Evolutionary conservation across 2,888 invertebrate species (phyloP).

Genomic region (Himalopsyche japonica): DNA sequence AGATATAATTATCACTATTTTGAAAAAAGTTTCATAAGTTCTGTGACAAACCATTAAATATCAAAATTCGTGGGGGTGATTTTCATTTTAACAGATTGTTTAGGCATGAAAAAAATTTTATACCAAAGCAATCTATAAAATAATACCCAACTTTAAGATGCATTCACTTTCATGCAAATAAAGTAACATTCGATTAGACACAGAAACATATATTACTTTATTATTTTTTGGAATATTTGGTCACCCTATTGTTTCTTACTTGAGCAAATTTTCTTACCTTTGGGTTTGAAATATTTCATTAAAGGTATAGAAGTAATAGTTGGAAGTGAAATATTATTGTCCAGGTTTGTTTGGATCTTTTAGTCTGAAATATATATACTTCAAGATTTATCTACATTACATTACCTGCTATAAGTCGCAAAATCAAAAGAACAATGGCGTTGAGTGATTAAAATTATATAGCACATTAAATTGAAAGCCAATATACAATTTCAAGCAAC

Average conservation of each 20-base stretch:
- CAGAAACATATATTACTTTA: not conserved
- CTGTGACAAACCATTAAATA: too few species aligned
- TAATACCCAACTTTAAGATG: not conserved
- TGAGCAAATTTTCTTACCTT: not conserved
- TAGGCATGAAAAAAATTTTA: not conserved
- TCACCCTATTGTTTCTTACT: not conserved
- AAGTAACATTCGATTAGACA: not conserved
- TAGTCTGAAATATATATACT: not conserved
- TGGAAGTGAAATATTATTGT: not conserved
- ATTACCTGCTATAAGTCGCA: not conserved
- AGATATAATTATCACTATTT: too few species aligned
- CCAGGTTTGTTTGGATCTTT: not conserved
- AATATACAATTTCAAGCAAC: not conserved
- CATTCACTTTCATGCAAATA: not conserved
- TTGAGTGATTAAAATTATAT: slow-evolving; percentile 3
- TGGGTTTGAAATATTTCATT: not conserved
- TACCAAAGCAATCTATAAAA: not conserved
- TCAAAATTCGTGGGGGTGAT: too few species aligned
- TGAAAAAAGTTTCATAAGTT: too few species aligned
- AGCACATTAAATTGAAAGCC: not conserved
- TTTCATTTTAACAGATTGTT: too few species aligned
- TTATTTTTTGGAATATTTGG: not conserved
- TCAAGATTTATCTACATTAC: slow-evolving; percentile 13
- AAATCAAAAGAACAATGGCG: slow-evolving; percentile 4
- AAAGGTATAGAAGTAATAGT: not conserved